Evolutionary conservation across 2,888 invertebrate genomes (phyloP).

Genomic region (Prostheceraeus crozeri): DNA sequence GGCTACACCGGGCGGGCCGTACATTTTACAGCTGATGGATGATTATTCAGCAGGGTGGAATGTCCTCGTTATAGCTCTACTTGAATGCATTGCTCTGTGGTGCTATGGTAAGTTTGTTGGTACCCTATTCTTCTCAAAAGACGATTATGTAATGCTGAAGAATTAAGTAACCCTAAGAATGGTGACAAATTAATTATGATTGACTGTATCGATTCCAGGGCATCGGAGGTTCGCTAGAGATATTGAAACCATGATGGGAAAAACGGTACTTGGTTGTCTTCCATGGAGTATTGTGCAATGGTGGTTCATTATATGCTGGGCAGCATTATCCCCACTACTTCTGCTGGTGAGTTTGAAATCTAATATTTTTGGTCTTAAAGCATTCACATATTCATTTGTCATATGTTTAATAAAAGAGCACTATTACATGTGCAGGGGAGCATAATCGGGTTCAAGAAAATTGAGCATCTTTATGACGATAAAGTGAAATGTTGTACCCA

Average conservation of each 20-base stretch:
- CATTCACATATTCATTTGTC: too few species aligned
- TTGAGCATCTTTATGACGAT: too few species aligned
- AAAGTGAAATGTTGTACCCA: too few species aligned
- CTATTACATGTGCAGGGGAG: too few species aligned
- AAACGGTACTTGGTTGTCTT: constrained; percentile 43
- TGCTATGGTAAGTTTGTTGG: too few species aligned
- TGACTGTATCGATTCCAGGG: constrained; percentile 64
- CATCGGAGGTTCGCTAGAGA: constrained; percentile 47
- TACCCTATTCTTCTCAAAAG: too few species aligned
- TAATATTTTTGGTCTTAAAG: background rate
- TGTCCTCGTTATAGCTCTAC: constrained; percentile 64
- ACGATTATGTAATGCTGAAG: too few species aligned
- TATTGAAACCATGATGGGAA: constrained; percentile 49
- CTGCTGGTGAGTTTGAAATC: background rate
- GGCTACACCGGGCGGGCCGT: constrained; percentile 44
- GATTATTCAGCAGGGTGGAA: constrained; percentile 53
- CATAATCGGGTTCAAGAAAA: too few species aligned
- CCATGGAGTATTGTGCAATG: constrained; percentile 45
- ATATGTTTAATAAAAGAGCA: too few species aligned
- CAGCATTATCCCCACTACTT: background rate
- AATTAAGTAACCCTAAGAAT: too few species aligned
- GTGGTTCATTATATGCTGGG: constrained; percentile 36
- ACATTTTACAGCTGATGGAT: constrained; percentile 50
- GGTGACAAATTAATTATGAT: too few species aligned
- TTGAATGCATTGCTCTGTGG: constrained; percentile 66